Conservation (phyloP, 1,140 invertebrate species). For the Panagrolaimus sp. region DNA sequence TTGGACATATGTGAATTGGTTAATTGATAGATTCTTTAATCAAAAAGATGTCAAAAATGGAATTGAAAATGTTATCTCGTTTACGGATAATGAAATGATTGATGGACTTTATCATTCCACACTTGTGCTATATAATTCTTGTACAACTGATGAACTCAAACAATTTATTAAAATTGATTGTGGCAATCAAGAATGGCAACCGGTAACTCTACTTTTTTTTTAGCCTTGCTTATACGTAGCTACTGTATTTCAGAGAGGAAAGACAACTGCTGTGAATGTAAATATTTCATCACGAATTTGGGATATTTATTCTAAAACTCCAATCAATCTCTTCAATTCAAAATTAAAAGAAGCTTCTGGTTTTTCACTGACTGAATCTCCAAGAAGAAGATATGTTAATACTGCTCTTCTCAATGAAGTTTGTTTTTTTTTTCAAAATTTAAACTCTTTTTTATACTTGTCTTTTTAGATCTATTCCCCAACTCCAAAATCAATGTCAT, state of each 20-base stretch:
- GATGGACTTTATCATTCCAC: neutral
- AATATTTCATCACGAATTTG: neutral
- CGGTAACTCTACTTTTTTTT: neutral
- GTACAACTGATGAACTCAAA: neutral
- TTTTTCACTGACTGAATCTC: too few species aligned
- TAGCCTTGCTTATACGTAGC: neutral
- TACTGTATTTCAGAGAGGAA: neutral
- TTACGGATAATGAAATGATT: neutral
- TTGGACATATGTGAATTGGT: constrained; percentile 44
- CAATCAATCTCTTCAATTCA: neutral
- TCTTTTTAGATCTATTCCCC: neutral
- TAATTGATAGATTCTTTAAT: constrained; percentile 20
- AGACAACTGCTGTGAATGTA: neutral
- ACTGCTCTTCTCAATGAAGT: too few species aligned
- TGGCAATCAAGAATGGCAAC: neutral
- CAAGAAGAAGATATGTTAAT: too few species aligned
- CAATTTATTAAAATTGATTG: neutral
- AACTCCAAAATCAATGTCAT: neutral
- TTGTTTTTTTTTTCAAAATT: constrained; percentile 5
- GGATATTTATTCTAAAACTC: neutral
- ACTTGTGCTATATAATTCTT: constrained; percentile 6
- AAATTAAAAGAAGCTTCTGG: too few species aligned
- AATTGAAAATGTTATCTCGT: constrained; percentile 15
- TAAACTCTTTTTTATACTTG: neutral
- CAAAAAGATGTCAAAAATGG: constrained; percentile 17